Evolutionary conservation across 2,888 invertebrate genomes (phyloP), one percentile per base, ranked within the genome.

Genomic region (Laothoe populi): DNA sequence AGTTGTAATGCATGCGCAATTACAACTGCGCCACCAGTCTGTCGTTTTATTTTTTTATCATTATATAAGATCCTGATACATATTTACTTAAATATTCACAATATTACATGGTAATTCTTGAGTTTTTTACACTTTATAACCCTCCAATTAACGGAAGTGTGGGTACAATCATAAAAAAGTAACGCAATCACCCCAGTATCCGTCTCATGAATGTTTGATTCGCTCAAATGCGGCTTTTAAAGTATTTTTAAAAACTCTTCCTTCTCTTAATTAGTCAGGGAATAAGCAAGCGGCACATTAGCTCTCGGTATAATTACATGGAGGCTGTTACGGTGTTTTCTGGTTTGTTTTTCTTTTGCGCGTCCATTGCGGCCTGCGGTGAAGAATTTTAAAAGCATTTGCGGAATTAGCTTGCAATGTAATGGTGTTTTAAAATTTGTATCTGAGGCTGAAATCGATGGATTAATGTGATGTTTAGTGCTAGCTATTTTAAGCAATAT

Each of bases 221-320:
- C 81, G 72, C 78, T 77, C 75, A 79, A 86, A 84, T 71, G 85
- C 82, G 63, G 74, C 75, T 74, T 74, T 78, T 80, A 78, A 81
- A 83, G 78, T 80, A 77, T 82, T 90, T 87, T 88, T 87, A 74
- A 78, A 88, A 87, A 86, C 83, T 84, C 85, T 85, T 87, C 85
- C 86, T 86, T 80, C 83, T 87, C 88, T 89, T 92, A 92, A 92
- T 92, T 92, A 90, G 90, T 87, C 86, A 79, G 84, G 87, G 90
- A 87, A 90, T 90, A 91, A 92, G 89, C 91, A 90, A 89, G 86
- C 82, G 88, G 88, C 87, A 87, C 88, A 90, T 92, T 92, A 89
- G 88, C 92, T 88, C 82, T 88, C 84, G 81, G 83, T 86, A 91
- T 92, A 92, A 92, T 92, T 92, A 88, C 89, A 81, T 80, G 72